A percentile compares a stretch with the other conserved stretches of the same genome.
phyloP scores from a whole-genome alignment of 2,113 vertebrate genomes.

The Phycodurus eques region DNA sequence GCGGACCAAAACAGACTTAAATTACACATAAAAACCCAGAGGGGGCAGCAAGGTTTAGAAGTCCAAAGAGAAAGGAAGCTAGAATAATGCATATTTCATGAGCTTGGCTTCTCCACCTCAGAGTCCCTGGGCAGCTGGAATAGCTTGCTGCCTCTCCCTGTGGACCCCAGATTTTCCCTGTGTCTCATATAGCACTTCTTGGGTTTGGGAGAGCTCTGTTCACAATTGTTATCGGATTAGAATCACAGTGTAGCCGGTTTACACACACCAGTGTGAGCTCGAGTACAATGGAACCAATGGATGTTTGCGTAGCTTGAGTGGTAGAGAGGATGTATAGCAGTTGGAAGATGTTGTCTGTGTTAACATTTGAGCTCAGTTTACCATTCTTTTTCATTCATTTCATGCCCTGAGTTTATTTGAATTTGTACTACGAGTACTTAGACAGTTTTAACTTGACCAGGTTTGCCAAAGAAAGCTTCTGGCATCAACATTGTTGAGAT shows the following conservation, averaged over 20 bases:
- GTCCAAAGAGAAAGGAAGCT: conserved; percentile 35
- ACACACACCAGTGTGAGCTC: background rate
- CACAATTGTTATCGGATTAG: conserved; percentile 12
- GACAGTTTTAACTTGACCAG: no score
- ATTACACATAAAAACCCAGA: conserved; percentile 29
- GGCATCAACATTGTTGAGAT: no score
- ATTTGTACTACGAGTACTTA: no score
- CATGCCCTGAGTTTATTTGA: no score
- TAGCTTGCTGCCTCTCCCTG: conserved; percentile 3
- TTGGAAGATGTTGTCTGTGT: no score
- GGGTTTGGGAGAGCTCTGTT: background rate
- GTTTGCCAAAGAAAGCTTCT: no score
- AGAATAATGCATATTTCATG: conserved; percentile 61
- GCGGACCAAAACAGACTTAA: conserved; percentile 15
- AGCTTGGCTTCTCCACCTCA: conserved; percentile 33
- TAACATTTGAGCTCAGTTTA: no score
- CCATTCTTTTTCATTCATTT: no score
- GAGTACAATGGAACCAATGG: background rate
- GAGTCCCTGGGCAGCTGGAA: conserved; percentile 16
- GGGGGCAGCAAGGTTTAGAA: conserved; percentile 29
- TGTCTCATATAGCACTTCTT: background rate
- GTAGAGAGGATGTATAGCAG: background rate
- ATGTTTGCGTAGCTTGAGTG: background rate
- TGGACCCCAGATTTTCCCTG: background rate
- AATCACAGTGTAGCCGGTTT: background rate